Conservation (phyloP, 2,113 vertebrate species). For the Accipiter virgatus region DNA sequence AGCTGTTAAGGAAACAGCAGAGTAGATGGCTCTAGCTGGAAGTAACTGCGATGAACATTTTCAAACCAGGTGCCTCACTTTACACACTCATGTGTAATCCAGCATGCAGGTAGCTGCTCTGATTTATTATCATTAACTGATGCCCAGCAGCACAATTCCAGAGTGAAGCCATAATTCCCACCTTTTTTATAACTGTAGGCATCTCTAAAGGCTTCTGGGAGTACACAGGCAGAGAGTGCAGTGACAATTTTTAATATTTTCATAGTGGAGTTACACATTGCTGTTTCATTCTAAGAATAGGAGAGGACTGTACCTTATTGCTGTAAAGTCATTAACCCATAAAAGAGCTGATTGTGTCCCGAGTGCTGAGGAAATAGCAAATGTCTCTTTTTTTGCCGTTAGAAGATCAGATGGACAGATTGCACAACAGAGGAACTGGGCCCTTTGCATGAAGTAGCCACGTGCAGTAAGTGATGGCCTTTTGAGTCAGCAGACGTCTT, state of each 20-base stretch:
- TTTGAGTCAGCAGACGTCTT: not conserved
- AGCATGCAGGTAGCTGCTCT: not conserved
- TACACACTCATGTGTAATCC: not conserved
- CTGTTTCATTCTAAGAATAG: not conserved
- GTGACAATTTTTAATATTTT: not conserved
- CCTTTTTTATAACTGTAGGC: not conserved
- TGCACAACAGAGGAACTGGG: constrained; percentile 37
- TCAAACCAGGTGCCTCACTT: not conserved
- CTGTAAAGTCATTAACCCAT: not conserved
- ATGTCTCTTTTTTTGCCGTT: not conserved
- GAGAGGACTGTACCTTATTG: not conserved
- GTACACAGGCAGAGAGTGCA: not conserved
- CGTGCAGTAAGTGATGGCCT: not conserved
- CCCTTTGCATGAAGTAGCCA: not conserved
- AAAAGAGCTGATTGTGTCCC: not conserved
- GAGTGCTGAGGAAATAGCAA: not conserved
- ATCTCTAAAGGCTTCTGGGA: not conserved
- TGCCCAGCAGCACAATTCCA: not conserved
- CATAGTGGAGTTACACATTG: not conserved
- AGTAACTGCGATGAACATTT: not conserved
- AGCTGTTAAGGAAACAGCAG: not conserved
- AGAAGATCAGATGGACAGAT: constrained; percentile 4
- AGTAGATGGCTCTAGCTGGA: not conserved
- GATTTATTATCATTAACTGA: not conserved
- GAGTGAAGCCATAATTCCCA: not conserved